These are phyloP conservation scores for Syrmaticus mikado DNA, from an alignment of 2,113 vertebrate species.

Conservation along the genomic window DNA sequence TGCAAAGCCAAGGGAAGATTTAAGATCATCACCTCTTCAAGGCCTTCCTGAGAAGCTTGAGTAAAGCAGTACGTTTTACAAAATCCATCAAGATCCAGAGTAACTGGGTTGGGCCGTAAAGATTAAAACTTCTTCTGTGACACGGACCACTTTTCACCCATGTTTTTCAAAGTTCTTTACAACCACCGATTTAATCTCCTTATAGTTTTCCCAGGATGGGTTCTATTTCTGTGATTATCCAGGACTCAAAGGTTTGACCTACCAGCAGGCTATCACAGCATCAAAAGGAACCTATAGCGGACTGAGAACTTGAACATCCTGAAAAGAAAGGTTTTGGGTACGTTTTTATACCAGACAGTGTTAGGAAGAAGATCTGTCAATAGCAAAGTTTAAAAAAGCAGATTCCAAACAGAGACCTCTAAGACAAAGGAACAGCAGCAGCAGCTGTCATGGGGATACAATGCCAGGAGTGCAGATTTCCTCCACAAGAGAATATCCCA, in stretches of 20 bases:
- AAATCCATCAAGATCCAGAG: not conserved
- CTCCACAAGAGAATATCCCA: not conserved
- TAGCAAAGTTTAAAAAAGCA: not conserved
- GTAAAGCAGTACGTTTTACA: not conserved
- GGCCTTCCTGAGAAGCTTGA: not conserved
- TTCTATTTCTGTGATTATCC: not conserved
- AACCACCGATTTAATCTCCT: not conserved
- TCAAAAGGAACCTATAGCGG: not conserved
- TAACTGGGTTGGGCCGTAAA: not conserved
- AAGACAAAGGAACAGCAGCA: not conserved
- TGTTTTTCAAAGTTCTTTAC: not conserved
- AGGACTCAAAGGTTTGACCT: not conserved
- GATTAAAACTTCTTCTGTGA: not conserved
- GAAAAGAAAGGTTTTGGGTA: fast-evolving
- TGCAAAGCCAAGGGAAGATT: not conserved
- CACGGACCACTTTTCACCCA: not conserved
- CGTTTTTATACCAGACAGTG: fast-evolving
- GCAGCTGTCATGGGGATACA: not conserved
- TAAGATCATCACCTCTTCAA: not conserved
- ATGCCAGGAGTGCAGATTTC: not conserved
- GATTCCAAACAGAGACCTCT: not conserved
- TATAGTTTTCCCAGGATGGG: not conserved
- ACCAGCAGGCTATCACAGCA: not conserved
- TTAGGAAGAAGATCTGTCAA: not conserved
- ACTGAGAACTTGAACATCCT: not conserved